Base-by-base conservation (phyloP, 1,140 invertebrate genomes). In the Drosophila ogumai region DNA sequence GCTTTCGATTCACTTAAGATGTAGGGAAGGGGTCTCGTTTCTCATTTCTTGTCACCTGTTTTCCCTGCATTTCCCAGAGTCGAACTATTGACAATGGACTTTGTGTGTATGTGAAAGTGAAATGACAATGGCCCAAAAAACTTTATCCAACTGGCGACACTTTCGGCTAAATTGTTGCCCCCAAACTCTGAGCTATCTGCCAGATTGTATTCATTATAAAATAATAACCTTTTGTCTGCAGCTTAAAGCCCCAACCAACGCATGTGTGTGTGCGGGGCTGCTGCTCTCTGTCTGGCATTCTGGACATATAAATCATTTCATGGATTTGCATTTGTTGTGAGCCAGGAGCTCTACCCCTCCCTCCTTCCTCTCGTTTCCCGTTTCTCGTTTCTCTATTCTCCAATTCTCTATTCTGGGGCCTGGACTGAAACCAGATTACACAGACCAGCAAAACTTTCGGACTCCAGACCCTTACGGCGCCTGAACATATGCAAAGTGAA, bases 401-500 rank as follows among this genome's bases (percentile, higher is more conserved):
- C n/a, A n/a, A n/a, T 8, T 52, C 49, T 34, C 49, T 34, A 43
- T 15, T 58, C 36, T 43, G 73, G 76, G 76, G 72, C 54, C 65
- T 49, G 64, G 19, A 15, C n/a, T 3, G 22, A 50, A 15, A 28
- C 12, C 82, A 81, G 78, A 71, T 85, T 81, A 86, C 82, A 86
- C 68, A 68, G 66, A 58, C 66, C 56, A 64, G 61, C 56, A 34
- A 47, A 61, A 43, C 58, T 69, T 61, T 74, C 57, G 63, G 17
- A 19, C 19, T 28, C 6, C 47, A 5, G 13, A 6, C 17, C 56
- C 31, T 2, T 1, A 8, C 17, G 36, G 19, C 40, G 25, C 46
- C 25, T 73, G 40, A 50, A 91, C 91, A 91, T 92, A 92, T 92
- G 91, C 91, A 90, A 92, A 92, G 91, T 90, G 75, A 92, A 91